These are phyloP conservation scores for Kryptopterus vitreolus DNA, from an alignment of 2,797 vertebrate species.

Conservation along the genomic window DNA sequence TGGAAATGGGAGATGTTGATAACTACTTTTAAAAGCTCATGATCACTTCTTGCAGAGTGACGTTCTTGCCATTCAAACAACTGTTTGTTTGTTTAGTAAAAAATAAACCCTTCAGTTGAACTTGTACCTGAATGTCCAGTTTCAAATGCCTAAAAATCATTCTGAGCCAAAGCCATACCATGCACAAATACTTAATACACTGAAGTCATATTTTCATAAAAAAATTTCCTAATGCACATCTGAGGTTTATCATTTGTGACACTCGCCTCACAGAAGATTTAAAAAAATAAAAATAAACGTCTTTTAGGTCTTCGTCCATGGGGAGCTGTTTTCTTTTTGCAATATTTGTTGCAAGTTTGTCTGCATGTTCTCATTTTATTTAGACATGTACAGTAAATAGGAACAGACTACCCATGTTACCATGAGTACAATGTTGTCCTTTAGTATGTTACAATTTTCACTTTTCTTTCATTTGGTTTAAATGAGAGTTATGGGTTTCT, in stretches of 20 bases:
- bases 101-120: not conserved
- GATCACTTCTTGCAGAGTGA: not conserved
- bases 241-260: not conserved
- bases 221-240: not conserved
- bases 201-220: not conserved
- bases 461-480: not conserved
- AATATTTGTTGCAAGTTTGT: not conserved
- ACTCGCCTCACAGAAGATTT: too few relatives aligned
- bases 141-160: not conserved
- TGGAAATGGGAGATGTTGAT: conserved; percentile 94
- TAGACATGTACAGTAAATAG: not conserved
- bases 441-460: not conserved
- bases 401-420: too few relatives aligned
- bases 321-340: too few relatives aligned
- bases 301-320: too few relatives aligned
- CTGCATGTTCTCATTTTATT: not conserved
- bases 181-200: conserved; percentile 10
- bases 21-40: conserved; percentile 73
- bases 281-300: too few relatives aligned
- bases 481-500: too few relatives aligned
- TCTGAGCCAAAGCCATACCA: not conserved
- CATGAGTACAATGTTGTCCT: too few relatives aligned
- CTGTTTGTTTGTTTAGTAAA: not conserved
- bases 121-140: not conserved
- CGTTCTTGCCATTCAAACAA: not conserved